Evolutionary conservation across 1,140 invertebrate genomes (phyloP).

Genomic region (Lepidurus apus): DNA sequence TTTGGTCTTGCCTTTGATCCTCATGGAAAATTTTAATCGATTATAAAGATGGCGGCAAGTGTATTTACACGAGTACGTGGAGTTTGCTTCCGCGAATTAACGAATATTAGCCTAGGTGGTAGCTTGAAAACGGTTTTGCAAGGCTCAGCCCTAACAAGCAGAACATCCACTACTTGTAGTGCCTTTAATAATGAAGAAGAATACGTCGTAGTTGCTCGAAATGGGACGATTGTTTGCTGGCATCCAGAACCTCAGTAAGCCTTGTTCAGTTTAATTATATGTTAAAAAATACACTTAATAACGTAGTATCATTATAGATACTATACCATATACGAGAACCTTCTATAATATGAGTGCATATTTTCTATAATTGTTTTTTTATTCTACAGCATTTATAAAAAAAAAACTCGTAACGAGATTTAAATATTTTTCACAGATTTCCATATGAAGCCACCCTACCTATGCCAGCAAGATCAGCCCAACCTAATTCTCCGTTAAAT

Average conservation of each 20-base stretch:
- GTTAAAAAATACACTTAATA: not conserved
- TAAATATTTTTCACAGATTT: slow-evolving; percentile 47
- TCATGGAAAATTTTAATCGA: no score
- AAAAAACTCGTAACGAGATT: not conserved
- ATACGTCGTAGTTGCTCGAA: slow-evolving; percentile 60
- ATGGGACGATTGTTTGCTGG: slow-evolving; percentile 78
- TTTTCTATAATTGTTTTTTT: not conserved
- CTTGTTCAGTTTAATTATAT: not conserved
- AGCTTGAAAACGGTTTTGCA: not conserved
- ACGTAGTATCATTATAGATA: no score
- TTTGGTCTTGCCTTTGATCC: not conserved
- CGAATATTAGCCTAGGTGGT: not conserved
- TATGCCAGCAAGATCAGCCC: slow-evolving; percentile 50
- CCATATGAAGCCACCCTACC: slow-evolving; percentile 78
- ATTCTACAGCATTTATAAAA: no score
- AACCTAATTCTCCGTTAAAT: slow-evolving; percentile 38
- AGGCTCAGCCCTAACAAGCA: not conserved
- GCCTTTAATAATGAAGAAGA: slow-evolving; percentile 38
- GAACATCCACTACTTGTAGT: not conserved
- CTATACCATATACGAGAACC: no score
- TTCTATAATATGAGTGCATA: not conserved
- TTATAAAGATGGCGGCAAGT: slow-evolving; percentile 22
- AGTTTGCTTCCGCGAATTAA: not conserved
- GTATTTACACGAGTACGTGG: not conserved
- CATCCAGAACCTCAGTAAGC: slow-evolving; percentile 61